phyloP scores from a whole-genome alignment of 2,797 vertebrate genomes.

The Telmatherina bonti region DNA sequence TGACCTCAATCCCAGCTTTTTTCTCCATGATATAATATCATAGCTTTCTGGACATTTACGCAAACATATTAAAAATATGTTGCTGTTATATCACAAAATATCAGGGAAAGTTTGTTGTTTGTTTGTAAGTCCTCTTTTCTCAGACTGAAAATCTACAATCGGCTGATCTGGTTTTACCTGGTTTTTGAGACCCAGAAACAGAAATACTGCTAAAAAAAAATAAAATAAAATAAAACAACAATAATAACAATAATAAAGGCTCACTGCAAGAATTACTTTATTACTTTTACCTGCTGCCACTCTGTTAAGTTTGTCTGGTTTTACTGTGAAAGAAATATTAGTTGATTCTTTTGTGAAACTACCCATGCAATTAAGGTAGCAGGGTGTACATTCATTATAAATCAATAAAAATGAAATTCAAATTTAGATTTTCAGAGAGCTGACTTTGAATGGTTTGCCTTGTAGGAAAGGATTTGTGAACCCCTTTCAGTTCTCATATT shows the following conservation, averaged over 20 bases:
- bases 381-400: not conserved
- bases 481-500: not conserved
- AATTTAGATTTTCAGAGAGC: conserved; percentile 2
- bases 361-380: not conserved
- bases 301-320: not conserved
- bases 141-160: not conserved
- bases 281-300: not conserved
- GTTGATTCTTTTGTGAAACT: not conserved
- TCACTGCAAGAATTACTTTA: conserved; percentile 15
- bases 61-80: conserved; percentile 9
- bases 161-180: not conserved
- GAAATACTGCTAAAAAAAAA: too few relatives aligned
- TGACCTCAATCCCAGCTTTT: conserved; percentile 3
- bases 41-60: not conserved
- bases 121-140: not conserved
- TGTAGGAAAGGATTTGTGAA: conserved; percentile 3
- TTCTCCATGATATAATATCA: conserved; percentile 21
- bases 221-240: too few relatives aligned
- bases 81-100: conserved; percentile 3
- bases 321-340: not conserved
- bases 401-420: conserved; percentile 5
- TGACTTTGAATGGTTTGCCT: conserved; percentile 11
- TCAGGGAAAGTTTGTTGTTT: conserved; percentile 3
- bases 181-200: conserved; percentile 6
- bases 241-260: too few relatives aligned